Conservation (phyloP, 2,888 invertebrate genomes). For the Nephrotoma flavescens region DNA sequence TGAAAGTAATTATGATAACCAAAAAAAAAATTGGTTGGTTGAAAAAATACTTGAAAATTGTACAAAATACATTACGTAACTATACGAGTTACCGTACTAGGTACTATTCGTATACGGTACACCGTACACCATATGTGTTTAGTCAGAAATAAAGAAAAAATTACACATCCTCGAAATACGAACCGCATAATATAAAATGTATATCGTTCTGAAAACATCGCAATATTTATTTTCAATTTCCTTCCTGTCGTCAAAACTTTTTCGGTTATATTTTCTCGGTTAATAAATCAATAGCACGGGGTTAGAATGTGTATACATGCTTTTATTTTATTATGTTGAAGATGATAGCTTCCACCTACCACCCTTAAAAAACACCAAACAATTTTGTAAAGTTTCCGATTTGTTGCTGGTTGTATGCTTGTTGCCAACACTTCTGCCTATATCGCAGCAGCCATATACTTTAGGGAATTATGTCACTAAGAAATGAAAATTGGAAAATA, state of each 20-base stretch:
- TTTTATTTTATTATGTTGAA: not conserved
- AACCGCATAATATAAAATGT: not conserved
- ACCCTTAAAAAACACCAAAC: not conserved
- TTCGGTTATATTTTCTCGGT: not conserved
- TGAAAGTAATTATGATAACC: not conserved
- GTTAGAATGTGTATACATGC: not conserved
- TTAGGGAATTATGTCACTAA: not conserved
- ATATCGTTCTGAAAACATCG: not conserved
- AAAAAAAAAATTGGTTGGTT: not conserved
- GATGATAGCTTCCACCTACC: not conserved
- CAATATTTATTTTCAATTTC: not conserved
- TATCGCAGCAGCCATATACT: not conserved
- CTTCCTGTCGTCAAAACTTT: not conserved
- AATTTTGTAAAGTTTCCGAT: not conserved
- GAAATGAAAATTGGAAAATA: not conserved
- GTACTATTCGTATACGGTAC: not conserved
- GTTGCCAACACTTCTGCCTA: not conserved
- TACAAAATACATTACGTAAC: not conserved
- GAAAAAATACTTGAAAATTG: not conserved
- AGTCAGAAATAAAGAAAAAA: not conserved
- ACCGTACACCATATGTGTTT: not conserved
- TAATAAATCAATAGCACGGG: not conserved
- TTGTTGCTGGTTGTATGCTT: not conserved
- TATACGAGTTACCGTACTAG: not conserved
- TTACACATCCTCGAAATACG: not conserved